Conservation (phyloP, 2,797 vertebrate species). For the Yasuhikotakia modesta region DNA sequence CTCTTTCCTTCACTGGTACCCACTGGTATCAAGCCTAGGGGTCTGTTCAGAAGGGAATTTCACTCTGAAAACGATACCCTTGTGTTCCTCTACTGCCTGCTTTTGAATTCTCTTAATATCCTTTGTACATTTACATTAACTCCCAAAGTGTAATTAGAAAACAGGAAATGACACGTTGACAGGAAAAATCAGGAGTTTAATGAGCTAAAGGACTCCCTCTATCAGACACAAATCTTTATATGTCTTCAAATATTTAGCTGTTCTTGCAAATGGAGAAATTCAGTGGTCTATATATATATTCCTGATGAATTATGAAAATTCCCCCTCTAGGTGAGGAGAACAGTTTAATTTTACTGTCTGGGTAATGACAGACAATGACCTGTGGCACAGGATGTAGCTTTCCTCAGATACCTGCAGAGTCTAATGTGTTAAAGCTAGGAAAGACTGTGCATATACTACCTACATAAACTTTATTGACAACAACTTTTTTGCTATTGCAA, state of each 20-base stretch:
- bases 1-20: neutral
- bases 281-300: neutral
- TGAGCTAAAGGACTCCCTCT: neutral
- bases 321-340: neutral
- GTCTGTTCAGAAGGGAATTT: constrained; percentile 34
- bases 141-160: neutral
- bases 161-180: too few relatives aligned
- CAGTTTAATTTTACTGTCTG: constrained; percentile 30
- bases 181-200: too few relatives aligned
- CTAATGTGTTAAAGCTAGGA: neutral
- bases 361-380: constrained; percentile 38
- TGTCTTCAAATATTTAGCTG: constrained; percentile 7
- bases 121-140: neutral
- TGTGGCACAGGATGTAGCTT: constrained; percentile 8
- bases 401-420: constrained; percentile 38
- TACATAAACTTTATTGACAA: constrained; percentile 37
- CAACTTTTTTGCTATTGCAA: constrained; percentile 19
- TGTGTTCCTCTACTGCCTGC: constrained; percentile 23
- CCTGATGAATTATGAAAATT: constrained; percentile 23
- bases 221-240: constrained; percentile 15
- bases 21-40: constrained; percentile 20
- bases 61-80: constrained; percentile 18
- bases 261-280: neutral
- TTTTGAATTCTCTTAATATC: neutral
- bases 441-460: constrained; percentile 8